A percentile compares a stretch with the other conserved stretches of the same genome.
Conservation (phyloP, 2,797 vertebrate genomes). For the Brachymystax lenok region DNA sequence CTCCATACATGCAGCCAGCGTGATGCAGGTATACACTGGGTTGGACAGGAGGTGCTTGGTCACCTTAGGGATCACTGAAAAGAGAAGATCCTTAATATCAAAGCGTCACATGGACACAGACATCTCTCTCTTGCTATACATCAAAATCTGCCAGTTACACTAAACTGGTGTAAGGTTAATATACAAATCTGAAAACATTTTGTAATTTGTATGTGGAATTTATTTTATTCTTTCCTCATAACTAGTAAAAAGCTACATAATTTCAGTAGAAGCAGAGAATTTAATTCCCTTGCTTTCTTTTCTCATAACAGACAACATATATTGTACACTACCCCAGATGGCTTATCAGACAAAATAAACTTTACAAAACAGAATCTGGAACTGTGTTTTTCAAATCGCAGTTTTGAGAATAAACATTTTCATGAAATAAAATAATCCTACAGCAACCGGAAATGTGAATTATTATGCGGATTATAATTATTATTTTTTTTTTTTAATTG, state of each 20-base stretch:
- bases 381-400: background rate
- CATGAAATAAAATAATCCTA: background rate
- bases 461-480: too few species aligned
- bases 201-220: too few species aligned
- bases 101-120: background rate
- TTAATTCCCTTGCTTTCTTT: background rate
- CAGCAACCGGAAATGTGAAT: too few species aligned
- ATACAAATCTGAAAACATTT: too few species aligned
- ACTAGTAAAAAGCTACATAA: too few species aligned
- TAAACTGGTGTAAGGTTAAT: too few species aligned
- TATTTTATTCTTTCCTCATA: too few species aligned
- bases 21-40: conserved; percentile 97
- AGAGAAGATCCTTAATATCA: conserved; percentile 4
- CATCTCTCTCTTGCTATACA: too few species aligned
- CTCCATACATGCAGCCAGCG: conserved; percentile 97
- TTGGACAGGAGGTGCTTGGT: conserved; percentile 96
- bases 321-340: background rate
- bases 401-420: background rate
- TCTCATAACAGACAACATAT: background rate
- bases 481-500: too few species aligned
- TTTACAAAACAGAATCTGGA: background rate
- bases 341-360: background rate
- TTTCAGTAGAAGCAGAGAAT: background rate
- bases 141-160: too few species aligned
- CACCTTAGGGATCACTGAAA: conserved; percentile 93